Evolutionary conservation across 2,888 invertebrate genomes (phyloP).

Genomic region (Hyalella azteca): DNA sequence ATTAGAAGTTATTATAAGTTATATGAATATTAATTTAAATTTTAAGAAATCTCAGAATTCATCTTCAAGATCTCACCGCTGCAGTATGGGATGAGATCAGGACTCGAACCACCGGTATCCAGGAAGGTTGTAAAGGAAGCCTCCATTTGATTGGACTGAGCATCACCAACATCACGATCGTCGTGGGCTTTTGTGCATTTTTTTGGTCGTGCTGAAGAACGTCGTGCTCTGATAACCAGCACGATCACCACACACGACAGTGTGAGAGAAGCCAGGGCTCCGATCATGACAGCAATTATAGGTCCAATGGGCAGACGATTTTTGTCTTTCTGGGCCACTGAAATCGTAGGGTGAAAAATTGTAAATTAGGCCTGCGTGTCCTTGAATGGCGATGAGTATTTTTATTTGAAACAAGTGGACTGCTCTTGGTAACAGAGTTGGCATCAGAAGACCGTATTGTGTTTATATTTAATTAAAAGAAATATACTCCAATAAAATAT

Average conservation of each 20-base stretch:
- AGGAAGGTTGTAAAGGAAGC: slow-evolving; percentile 1
- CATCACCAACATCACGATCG: neutral
- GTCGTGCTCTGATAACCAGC: neutral
- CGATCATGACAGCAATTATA: slow-evolving; percentile 12
- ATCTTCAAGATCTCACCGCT: neutral
- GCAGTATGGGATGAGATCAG: slow-evolving; percentile 8
- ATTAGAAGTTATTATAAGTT: too few species aligned
- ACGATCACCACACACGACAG: neutral
- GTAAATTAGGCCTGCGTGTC: too few species aligned
- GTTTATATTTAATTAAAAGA: too few species aligned
- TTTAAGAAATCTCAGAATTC: too few species aligned
- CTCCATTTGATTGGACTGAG: neutral
- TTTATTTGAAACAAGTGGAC: too few species aligned
- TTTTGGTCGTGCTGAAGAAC: neutral
- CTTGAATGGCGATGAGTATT: too few species aligned
- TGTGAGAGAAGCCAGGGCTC: neutral
- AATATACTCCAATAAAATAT: too few species aligned
- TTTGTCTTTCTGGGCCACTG: slow-evolving; percentile 2
- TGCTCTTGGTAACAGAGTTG: too few species aligned
- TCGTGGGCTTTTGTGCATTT: neutral
- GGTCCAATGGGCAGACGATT: slow-evolving; percentile 1
- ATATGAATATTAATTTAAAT: too few species aligned
- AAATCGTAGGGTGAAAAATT: too few species aligned
- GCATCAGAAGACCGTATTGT: too few species aligned
- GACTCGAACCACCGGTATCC: neutral